Percentiles rank a stretch among this genome's conserved stretches.
Evolutionary conservation across 2,797 vertebrate genomes (phyloP).

Genomic region (Tokudaia muenninki): DNA sequence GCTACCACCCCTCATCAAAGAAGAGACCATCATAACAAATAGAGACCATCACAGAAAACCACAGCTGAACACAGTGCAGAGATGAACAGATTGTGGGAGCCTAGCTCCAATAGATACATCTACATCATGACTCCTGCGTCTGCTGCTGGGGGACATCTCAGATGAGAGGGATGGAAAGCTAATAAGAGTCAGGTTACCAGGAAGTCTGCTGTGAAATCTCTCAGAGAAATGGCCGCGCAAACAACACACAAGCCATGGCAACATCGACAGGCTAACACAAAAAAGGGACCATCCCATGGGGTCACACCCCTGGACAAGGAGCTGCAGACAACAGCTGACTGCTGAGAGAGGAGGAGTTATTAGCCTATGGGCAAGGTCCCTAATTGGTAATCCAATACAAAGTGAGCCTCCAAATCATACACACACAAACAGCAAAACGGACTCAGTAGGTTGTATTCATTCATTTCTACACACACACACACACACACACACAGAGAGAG

Average conservation of each 20-base stretch:
- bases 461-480: background rate
- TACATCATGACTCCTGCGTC: background rate
- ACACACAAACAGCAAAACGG: background rate
- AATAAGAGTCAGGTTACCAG: background rate
- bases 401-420: background rate
- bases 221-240: background rate
- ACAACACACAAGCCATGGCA: no score
- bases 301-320: background rate
- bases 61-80: no score
- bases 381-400: background rate
- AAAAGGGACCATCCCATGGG: background rate
- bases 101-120: background rate
- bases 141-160: background rate
- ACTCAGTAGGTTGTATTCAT: background rate
- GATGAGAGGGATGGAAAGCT: background rate
- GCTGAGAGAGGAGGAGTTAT: background rate
- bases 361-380: background rate
- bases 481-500: background rate
- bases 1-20: background rate
- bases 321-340: background rate
- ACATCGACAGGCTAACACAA: background rate
- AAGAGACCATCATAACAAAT: background rate
- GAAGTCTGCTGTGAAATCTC: background rate
- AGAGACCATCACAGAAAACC: background rate
- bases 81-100: background rate